phyloP scores from a whole-genome alignment of 2,113 vertebrate genomes.

The Lepus europaeus region DNA sequence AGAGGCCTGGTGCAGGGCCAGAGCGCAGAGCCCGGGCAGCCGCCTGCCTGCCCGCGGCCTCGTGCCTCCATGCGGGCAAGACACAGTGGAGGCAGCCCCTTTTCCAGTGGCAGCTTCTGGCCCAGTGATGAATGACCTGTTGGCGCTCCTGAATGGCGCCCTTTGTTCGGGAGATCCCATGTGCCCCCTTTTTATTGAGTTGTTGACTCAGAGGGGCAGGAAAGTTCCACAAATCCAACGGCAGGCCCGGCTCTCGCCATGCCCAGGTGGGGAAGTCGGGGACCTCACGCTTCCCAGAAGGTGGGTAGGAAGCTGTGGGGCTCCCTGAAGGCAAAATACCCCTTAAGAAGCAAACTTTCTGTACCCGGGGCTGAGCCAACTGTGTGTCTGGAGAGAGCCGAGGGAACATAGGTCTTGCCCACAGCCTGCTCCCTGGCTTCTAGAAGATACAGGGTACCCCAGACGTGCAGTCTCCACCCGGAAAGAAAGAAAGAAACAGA shows the following conservation, averaged over 20 bases:
- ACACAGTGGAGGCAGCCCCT: slow-evolving; percentile 72
- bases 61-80: slow-evolving; percentile 11
- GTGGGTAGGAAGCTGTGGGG: slow-evolving; percentile 31
- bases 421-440: background rate
- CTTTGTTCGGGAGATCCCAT: slow-evolving; percentile 82
- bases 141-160: slow-evolving; percentile 83
- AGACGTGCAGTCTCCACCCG: background rate
- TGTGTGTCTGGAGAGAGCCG: background rate
- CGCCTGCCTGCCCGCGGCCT: background rate
- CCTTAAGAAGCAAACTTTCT: background rate
- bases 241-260: slow-evolving; percentile 52
- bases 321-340: background rate
- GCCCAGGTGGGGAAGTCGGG: slow-evolving; percentile 66
- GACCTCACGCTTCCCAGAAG: slow-evolving; percentile 61
- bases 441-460: background rate
- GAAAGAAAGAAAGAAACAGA: background rate
- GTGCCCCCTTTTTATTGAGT: slow-evolving; percentile 82
- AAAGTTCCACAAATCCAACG: slow-evolving; percentile 78
- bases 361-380: background rate
- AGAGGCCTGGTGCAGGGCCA: background rate
- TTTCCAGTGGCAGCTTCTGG: slow-evolving; percentile 81
- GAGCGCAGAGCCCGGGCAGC: background rate
- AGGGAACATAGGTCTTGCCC: background rate
- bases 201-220: slow-evolving; percentile 81
- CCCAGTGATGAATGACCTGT: slow-evolving; percentile 81